These are phyloP conservation scores for Artibeus lituratus DNA, from an alignment of 2,797 vertebrate genomes.

Conservation along the genomic window DNA sequence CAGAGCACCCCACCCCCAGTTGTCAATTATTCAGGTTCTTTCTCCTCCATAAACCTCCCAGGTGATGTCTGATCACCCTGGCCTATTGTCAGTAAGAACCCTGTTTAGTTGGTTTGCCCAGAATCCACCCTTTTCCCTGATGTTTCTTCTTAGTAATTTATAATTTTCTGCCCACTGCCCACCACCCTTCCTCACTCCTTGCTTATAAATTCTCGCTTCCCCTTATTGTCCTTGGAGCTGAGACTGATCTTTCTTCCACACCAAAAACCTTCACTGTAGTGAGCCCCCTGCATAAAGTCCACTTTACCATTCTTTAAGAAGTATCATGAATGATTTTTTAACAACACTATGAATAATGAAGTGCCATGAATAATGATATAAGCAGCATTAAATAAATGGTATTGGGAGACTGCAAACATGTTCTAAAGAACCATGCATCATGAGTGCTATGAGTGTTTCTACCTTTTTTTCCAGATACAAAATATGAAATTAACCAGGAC, in stretches of 20 bases:
- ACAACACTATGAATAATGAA: not conserved
- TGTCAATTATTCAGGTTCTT: not conserved
- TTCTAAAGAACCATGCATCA: not conserved
- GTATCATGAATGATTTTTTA: not conserved
- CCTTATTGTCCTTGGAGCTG: not conserved
- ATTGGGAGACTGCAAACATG: not conserved
- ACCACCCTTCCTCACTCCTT: not conserved
- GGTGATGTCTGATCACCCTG: not conserved
- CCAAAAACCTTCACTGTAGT: not conserved
- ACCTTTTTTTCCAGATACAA: not conserved
- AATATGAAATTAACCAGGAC: not conserved
- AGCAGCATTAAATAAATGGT: not conserved
- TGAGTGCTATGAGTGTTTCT: not conserved
- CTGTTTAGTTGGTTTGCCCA: not conserved
- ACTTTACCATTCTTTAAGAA: not conserved
- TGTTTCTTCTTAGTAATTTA: not conserved
- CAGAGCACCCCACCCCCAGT: not conserved
- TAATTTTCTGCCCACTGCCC: not conserved
- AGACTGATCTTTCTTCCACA: not conserved
- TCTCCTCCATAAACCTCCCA: not conserved
- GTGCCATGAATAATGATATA: not conserved
- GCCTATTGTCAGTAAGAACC: not conserved
- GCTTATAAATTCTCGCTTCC: not conserved
- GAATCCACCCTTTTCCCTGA: not conserved
- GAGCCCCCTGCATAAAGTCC: not conserved